Evolutionary conservation across 1,140 invertebrate species (phyloP).

Genomic region (Kradibia gibbosae): DNA sequence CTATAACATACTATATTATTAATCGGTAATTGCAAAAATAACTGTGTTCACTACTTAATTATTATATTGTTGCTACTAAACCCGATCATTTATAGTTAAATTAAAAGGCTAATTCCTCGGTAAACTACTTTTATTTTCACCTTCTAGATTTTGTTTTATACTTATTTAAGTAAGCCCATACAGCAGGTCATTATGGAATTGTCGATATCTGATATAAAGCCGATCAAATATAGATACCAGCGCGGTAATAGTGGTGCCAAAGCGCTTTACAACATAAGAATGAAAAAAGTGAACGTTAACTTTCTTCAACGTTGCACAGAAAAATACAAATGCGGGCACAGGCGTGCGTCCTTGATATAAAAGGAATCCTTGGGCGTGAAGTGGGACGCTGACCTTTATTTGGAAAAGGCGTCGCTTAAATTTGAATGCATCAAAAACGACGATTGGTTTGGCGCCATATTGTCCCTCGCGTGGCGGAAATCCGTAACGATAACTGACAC

Average conservation of each 20-base stretch:
- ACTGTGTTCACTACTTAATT: no score
- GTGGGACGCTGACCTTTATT: neutral
- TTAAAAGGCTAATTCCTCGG: no score
- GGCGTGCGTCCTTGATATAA: neutral
- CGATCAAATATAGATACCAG: neutral
- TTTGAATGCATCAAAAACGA: neutral
- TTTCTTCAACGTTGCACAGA: neutral
- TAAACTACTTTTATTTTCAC: no score
- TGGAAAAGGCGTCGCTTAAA: neutral
- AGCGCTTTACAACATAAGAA: neutral
- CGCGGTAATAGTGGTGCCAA: neutral
- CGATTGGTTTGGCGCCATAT: neutral
- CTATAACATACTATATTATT: no score
- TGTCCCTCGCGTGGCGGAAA: neutral
- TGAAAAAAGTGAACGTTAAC: neutral
- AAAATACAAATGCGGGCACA: neutral
- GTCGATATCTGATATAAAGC: neutral
- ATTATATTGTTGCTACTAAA: neutral
- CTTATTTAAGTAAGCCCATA: neutral
- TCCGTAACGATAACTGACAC: neutral
- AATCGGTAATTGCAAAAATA: no score
- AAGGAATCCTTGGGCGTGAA: neutral
- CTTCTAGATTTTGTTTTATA: neutral
- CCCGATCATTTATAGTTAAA: neutral
- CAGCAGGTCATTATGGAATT: neutral